Base-by-base conservation (phyloP, 2,888 invertebrate genomes). In the Herminia tarsipennalis region DNA sequence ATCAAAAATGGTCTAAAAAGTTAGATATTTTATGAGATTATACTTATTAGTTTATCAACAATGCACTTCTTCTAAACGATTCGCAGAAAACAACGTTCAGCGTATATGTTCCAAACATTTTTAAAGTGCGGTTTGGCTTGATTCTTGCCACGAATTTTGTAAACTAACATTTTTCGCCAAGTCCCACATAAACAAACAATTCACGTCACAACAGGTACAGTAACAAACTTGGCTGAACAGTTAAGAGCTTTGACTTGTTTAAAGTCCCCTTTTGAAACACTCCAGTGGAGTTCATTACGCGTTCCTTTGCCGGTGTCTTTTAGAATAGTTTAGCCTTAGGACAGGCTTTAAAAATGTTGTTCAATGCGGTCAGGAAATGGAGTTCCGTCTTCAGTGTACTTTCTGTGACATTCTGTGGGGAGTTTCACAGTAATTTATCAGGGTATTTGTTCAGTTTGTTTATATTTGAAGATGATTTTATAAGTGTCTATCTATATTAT, bases 301-400 rank as follows among this genome's bases (percentile, higher is more conserved):
- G 56, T 59, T 57, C 50, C 62, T 68, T 68, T 64, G 61, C 53
- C 51, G 59, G 53, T 46, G 45, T 62, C 62, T 60, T 48, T 54
- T 51, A 41, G 44, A 55, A 63, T 67, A 65, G 67, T 67, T 60
- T 42, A 49, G 57, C 44, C 40, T 44, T 36, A 46, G 47, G 36
- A 40, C 43, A 48, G 39, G 37, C 48, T 46, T 54, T 55, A 40
- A 52, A 45, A 55, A 49, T 54, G 44, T 52, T 45, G 28, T 50
- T 54, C 30, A 34, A 34, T 64, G 50, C 32, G 54, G 47, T 40
- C 27, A 37, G 14, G n/a, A 33, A 9, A 9, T 28, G 21, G 16
- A 39, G 27, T 33, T 30, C 36, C 24, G 17, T 17, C 33, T 43
- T 43, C 16, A 37, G 43, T 43, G 38, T 39, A 42, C 14, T 28